Evolutionary conservation across 2,113 vertebrate genomes (phyloP).

Genomic region (Periophthalmus modestus): DNA sequence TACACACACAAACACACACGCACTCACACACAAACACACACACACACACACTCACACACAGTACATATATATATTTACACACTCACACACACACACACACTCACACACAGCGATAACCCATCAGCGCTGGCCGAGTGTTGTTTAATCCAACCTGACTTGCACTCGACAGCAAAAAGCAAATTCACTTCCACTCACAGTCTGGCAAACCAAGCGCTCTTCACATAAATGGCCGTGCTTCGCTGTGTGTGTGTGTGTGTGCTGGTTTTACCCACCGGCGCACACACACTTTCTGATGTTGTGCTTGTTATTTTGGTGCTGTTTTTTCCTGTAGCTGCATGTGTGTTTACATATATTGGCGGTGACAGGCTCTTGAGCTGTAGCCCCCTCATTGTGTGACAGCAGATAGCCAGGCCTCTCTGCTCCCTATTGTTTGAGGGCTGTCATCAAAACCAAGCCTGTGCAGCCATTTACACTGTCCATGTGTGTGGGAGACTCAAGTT

Average conservation of each 20-base stretch:
- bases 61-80: no score
- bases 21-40: no score
- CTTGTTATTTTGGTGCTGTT: slow-evolving; percentile 66
- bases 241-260: slow-evolving; percentile 21
- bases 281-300: slow-evolving; percentile 44
- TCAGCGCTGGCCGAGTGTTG: slow-evolving; percentile 73
- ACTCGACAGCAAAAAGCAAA: slow-evolving; percentile 79
- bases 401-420: slow-evolving; percentile 73
- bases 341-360: slow-evolving; percentile 71
- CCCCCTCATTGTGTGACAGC: slow-evolving; percentile 75
- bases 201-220: slow-evolving; percentile 73
- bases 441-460: slow-evolving; percentile 70
- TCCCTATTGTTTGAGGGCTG: slow-evolving; percentile 72
- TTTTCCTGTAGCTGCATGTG: slow-evolving; percentile 40
- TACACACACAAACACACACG: no score
- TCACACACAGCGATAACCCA: slow-evolving; percentile 69
- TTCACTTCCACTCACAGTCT: slow-evolving; percentile 79
- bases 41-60: no score
- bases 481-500: slow-evolving; percentile 32
- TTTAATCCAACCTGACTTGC: slow-evolving; percentile 80
- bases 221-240: slow-evolving; percentile 74
- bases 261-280: slow-evolving; percentile 39
- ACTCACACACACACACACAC: slow-evolving; percentile 17
- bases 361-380: slow-evolving; percentile 72
- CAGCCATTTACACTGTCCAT: slow-evolving; percentile 60